Base-by-base conservation (phyloP, 2,113 vertebrate species). In the Sciurus niger region DNA sequence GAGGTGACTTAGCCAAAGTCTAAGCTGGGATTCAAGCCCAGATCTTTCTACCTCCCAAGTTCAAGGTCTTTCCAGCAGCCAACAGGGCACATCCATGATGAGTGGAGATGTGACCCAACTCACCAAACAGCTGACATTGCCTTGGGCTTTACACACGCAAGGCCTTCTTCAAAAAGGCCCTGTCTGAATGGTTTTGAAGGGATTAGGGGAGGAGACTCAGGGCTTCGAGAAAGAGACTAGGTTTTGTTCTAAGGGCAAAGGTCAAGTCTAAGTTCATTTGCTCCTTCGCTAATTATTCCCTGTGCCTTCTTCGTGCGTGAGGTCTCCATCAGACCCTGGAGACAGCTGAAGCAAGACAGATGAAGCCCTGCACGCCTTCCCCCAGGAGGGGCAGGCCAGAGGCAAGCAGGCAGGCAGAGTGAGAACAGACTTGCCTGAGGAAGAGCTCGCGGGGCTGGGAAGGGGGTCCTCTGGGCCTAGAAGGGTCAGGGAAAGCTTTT, bases 191-290 rank as follows among this genome's bases (percentile, higher is more conserved):
- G n/a, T 65, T 46, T n/a, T 63, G 11, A 32, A 55, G 67, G 43
- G 68, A 48, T 40, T 63, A 55, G 46, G 0, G 40, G 3, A 70
- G 51, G 68, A 89, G 13, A 5, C 22, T 48, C 3, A 40, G 20
- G 11, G 55, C 46, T 7, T 4, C 48, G 25, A 70, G 16, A 63
- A 90, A 77, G 34, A 68, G 43, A 37, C 25, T 0, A 12, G 30
- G 67, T 82, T 82, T 85, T 68, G 74, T 78, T 68, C 85, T 73
- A 60, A 82, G 37, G 68, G 65, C 18, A 65, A 55, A 94, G 37
- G 63, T n/a, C 65, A 78, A 79, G 89, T 17, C 3, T n/a, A 60
- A n/a, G 37, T 84, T 55, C 40, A 68, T 60, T 83, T 32, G 58
- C 22, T 83, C 68, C 40, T 68, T 90, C 73, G 77, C 63, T 53